Evolutionary conservation across 2,113 vertebrate species (phyloP), one percentile per base, ranked within the genome.

Genomic region (Pedetes capensis): DNA sequence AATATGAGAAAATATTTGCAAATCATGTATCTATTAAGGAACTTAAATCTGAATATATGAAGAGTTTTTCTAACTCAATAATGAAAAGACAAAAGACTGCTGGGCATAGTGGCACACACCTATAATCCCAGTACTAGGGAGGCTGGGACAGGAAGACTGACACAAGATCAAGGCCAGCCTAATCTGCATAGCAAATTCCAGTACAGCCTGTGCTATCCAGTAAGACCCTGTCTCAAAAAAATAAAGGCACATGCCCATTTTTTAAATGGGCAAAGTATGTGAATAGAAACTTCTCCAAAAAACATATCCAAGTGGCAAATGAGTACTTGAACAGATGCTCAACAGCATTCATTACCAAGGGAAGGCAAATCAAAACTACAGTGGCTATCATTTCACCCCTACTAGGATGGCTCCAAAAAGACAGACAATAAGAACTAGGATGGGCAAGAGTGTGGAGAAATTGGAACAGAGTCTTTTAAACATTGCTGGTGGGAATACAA

Each of bases 321-420:
- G 64, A 78, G 32, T 63, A 34, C 27, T 81, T 22, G 72, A 91
- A 92, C 29, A 89, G 47, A 88, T 72, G 37, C 9, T 88, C 66
- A 85, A 76, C 53, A 69, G 81, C 72, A 82, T 47, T 72, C 66
- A 57, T 53, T 39, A 44, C 18, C 22, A 85, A 63, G 64, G 44
- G 87, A 94, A 94, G 55, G 69, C 61, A 94, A 81, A 89, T 42
- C 68, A 72, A 91, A 95, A 39, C 87, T 83, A 91, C 66, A n/a
- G n/a, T n/a, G 88, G 39, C 57, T 17, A 57, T 3, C 74, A 86
- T 76, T 86, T 88, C 44, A 69, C 5, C 61, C 39, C 72, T 68
- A 86, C 34, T 23, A 78, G 29, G 55, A 22, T 42, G 64, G 57
- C 44, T 51, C 47, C 32, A 63, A 51, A 84, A 84, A 92, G 78